phyloP scores from a whole-genome alignment of 1,140 invertebrate genomes.

The Euwallacea fornicatus region DNA sequence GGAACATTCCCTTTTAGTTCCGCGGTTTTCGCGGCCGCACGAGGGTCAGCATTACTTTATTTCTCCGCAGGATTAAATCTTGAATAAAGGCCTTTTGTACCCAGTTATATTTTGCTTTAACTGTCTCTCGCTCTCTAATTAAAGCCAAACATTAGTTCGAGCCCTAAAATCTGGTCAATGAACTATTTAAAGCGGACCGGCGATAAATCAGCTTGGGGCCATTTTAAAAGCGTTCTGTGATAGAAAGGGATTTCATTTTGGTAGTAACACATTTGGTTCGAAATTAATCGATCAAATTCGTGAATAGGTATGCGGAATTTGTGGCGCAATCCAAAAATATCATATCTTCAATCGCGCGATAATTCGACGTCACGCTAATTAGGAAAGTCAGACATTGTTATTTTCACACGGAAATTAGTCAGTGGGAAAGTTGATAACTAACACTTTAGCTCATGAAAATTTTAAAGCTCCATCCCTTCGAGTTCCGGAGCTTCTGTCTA shows the following conservation, averaged over 20 bases:
- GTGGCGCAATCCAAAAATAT: too few relatives aligned
- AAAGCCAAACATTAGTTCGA: slow-evolving; percentile 4
- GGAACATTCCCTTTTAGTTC: slow-evolving; percentile 33
- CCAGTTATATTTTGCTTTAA: slow-evolving; percentile 6
- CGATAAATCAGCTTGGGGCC: slow-evolving; percentile 5
- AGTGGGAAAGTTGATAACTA: too few relatives aligned
- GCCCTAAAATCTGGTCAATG: slow-evolving; percentile 5
- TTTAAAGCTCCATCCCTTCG: too few relatives aligned
- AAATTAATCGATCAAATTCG: not conserved
- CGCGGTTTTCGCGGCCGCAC: slow-evolving; percentile 25
- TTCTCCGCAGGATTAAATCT: slow-evolving; percentile 26
- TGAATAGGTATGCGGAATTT: too few relatives aligned
- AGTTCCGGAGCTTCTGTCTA: too few relatives aligned
- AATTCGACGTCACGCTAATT: too few relatives aligned
- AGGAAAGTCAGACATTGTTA: too few relatives aligned
- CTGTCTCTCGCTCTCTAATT: slow-evolving; percentile 2
- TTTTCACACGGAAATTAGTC: too few relatives aligned
- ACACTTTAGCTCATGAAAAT: too few relatives aligned
- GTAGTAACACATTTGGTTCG: not conserved
- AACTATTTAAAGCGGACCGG: slow-evolving; percentile 2
- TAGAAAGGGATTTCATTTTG: not conserved
- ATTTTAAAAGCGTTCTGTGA: slow-evolving; percentile 10
- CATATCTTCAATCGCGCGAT: too few relatives aligned
- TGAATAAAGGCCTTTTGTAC: slow-evolving; percentile 19
- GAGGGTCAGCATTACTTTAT: slow-evolving; percentile 29